These are phyloP conservation scores for Elymnias hypermnestra DNA, from an alignment of 1,140 invertebrate genomes.

Conservation along the genomic window DNA sequence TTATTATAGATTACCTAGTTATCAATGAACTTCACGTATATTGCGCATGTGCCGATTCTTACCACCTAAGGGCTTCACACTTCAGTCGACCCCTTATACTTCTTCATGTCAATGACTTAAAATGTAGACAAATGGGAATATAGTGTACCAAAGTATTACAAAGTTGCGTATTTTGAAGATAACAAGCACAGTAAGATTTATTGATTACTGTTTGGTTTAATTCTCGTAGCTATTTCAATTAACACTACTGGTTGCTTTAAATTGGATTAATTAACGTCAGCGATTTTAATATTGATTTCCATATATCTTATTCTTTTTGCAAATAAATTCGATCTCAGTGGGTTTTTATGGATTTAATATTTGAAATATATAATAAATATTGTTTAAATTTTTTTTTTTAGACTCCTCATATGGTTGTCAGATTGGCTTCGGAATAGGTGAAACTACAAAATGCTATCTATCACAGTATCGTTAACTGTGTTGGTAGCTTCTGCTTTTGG, in stretches of 20 bases:
- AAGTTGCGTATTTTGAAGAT: background rate
- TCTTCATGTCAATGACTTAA: constrained; percentile 8
- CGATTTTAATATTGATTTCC: background rate
- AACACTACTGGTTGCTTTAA: background rate
- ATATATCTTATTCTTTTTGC: no score
- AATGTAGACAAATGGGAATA: background rate
- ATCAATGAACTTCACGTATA: constrained; percentile 12
- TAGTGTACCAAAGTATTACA: background rate
- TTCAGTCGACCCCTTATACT: constrained; percentile 16
- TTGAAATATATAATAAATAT: no score
- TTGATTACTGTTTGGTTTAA: no score
- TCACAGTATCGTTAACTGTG: constrained; percentile 21
- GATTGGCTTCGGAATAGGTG: background rate
- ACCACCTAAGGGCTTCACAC: constrained; percentile 16
- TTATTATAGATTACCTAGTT: constrained; percentile 21
- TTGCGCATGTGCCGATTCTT: constrained; percentile 18
- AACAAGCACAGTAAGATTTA: no score
- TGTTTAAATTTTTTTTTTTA: background rate
- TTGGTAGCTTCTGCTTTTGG: constrained; percentile 36
- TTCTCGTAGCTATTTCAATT: no score
- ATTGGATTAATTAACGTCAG: constrained; percentile 1
- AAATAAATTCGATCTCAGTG: no score
- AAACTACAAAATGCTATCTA: constrained; percentile 33
- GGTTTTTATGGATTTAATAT: no score
- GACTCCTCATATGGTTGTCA: background rate